phyloP scores from a whole-genome alignment of 2,797 vertebrate species.

The Anableps anableps region DNA sequence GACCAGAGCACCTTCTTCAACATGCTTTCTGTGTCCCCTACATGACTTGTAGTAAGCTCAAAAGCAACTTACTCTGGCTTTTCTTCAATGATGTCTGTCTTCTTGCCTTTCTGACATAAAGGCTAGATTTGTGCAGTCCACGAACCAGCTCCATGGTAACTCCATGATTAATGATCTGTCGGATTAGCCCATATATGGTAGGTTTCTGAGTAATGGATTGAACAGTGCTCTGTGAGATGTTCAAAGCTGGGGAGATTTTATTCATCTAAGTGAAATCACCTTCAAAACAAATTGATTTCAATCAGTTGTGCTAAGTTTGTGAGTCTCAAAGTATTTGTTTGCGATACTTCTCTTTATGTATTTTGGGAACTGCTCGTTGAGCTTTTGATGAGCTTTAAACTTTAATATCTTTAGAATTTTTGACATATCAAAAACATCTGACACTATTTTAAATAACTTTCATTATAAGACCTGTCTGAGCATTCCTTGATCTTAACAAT shows the following conservation, averaged over 20 bases:
- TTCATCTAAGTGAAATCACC: neutral
- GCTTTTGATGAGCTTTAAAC: neutral
- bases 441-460: too few relatives aligned
- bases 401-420: neutral
- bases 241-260: too few relatives aligned
- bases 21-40: too few relatives aligned
- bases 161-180: neutral
- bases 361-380: neutral
- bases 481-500: neutral
- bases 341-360: neutral
- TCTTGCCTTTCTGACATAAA: neutral
- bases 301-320: neutral
- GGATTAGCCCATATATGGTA: neutral
- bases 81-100: neutral
- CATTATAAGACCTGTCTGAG: too few relatives aligned
- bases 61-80: neutral
- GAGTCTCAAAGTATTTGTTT: neutral
- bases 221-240: too few relatives aligned
- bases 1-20: neutral
- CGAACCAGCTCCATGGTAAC: too few relatives aligned
- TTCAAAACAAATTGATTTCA: neutral
- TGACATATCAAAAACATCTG: neutral
- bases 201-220: neutral
- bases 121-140: neutral
- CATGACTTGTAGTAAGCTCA: too few relatives aligned